A percentile compares a stretch with the other conserved stretches of the same genome.
These are phyloP conservation scores for Eilema caniola DNA, from an alignment of 2,888 invertebrate species.

Conservation along the genomic window DNA sequence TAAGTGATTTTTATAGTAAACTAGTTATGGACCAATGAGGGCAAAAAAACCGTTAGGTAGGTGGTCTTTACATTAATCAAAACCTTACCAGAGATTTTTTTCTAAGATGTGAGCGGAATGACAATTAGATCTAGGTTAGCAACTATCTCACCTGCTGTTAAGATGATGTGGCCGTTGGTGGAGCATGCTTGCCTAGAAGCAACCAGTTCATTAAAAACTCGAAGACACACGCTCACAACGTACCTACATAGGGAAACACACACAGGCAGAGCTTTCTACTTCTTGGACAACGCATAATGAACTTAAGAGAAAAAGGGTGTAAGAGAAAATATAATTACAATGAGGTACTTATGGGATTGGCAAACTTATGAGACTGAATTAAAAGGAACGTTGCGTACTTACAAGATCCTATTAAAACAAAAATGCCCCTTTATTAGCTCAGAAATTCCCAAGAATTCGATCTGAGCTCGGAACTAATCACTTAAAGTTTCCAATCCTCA, in stretches of 20 bases:
- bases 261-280: too few species aligned
- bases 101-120: too few species aligned
- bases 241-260: too few species aligned
- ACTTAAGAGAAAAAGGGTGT: too few species aligned
- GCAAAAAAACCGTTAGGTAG: background rate
- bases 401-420: slow-evolving; percentile 18
- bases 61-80: too few species aligned
- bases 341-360: background rate
- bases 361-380: background rate
- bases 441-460: slow-evolving; percentile 38
- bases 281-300: too few species aligned
- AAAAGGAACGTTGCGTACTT: background rate
- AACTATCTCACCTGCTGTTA: too few species aligned
- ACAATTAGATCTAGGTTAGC: too few species aligned
- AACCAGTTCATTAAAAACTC: too few species aligned
- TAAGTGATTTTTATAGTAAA: background rate
- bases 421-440: slow-evolving; percentile 14
- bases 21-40: background rate
- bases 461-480: slow-evolving; percentile 67
- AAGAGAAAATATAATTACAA: background rate
- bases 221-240: too few species aligned
- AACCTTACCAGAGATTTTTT: background rate
- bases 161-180: too few species aligned
- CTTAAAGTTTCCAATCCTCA: slow-evolving; percentile 65
- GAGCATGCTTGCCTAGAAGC: too few species aligned